phyloP scores from a whole-genome alignment of 2,888 invertebrate species.

The Apodemia mormo region DNA sequence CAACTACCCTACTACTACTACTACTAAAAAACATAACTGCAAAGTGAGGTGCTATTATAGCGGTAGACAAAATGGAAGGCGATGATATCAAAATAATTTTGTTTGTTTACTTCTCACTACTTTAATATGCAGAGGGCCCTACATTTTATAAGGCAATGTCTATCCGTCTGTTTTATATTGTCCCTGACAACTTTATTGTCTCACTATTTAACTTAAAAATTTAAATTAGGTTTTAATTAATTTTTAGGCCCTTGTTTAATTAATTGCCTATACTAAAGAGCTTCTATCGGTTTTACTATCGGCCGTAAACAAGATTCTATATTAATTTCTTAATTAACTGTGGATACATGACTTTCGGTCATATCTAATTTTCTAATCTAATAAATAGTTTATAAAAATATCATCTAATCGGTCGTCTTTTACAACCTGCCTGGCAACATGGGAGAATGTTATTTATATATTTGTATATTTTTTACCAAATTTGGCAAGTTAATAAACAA shows the following conservation, averaged over 20 bases:
- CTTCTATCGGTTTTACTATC: constrained; percentile 22
- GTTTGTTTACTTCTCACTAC: no score
- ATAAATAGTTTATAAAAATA: no score
- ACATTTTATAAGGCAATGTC: background rate
- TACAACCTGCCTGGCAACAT: no score
- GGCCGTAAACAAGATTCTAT: constrained; percentile 16
- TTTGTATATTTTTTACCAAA: no score
- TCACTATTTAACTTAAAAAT: constrained; percentile 34
- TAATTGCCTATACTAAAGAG: constrained; percentile 30
- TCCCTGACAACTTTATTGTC: constrained; percentile 38
- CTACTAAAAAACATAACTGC: no score
- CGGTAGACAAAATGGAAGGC: no score
- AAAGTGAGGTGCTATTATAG: no score
- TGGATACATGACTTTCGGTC: background rate
- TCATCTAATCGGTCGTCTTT: no score
- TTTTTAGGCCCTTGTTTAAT: constrained; percentile 39
- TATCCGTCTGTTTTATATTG: background rate
- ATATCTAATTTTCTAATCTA: background rate
- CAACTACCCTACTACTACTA: no score
- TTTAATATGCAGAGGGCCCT: background rate
- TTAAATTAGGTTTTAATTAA: constrained; percentile 43
- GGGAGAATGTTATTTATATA: no score
- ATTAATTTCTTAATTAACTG: constrained; percentile 25
- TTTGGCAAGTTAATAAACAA: no score
- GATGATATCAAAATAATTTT: no score